These are phyloP conservation scores for Rhinopithecus roxellana DNA, from an alignment of 2,113 vertebrate species.

Conservation along the genomic window DNA sequence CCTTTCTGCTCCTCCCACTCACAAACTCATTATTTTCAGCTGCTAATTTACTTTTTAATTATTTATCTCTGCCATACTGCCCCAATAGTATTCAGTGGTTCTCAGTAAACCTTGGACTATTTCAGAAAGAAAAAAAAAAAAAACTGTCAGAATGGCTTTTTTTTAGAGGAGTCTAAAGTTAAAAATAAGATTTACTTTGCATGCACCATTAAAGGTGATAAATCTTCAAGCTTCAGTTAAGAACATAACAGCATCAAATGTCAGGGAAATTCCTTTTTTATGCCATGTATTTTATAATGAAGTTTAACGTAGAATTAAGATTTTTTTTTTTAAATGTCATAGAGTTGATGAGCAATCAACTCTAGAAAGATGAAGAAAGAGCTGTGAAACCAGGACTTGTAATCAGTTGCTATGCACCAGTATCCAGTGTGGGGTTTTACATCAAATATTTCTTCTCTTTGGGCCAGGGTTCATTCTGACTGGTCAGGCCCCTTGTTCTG, in stretches of 20 bases:
- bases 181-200: slow-evolving; percentile 72
- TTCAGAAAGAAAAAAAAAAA: slow-evolving; percentile 17
- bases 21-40: slow-evolving; percentile 71
- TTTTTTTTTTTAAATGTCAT: slow-evolving; percentile 53
- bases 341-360: slow-evolving; percentile 38
- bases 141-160: slow-evolving; percentile 39
- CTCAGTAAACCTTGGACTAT: slow-evolving; percentile 63
- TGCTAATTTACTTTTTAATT: slow-evolving; percentile 80
- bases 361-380: slow-evolving; percentile 41
- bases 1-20: slow-evolving; percentile 56
- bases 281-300: slow-evolving; percentile 53
- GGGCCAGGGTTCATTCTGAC: neutral
- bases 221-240: slow-evolving; percentile 57
- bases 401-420: neutral
- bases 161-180: slow-evolving; percentile 45
- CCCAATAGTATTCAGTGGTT: slow-evolving; percentile 30
- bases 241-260: slow-evolving; percentile 67
- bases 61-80: slow-evolving; percentile 60
- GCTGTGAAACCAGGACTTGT: neutral
- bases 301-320: slow-evolving; percentile 62
- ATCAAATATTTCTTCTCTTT: neutral
- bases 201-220: slow-evolving; percentile 64
- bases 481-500: neutral
- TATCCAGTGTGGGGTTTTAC: neutral
- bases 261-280: slow-evolving; percentile 57